phyloP scores from a whole-genome alignment of 1,140 invertebrate genomes.

The Lasaia peninsularis region DNA sequence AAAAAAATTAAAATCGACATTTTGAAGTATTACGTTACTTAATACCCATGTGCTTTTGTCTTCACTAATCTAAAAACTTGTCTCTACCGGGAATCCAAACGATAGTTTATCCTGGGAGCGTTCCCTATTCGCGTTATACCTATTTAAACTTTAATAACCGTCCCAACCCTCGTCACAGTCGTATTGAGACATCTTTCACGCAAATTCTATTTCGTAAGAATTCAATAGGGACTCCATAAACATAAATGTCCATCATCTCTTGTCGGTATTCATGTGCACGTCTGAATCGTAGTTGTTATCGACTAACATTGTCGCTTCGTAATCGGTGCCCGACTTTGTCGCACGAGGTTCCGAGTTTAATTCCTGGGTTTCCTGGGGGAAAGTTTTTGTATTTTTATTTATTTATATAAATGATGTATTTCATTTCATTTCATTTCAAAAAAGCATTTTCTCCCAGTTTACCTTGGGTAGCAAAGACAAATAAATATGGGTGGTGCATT shows the following conservation, averaged over 20 bases:
- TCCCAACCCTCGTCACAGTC: conserved; percentile 34
- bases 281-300: not conserved
- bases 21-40: no score
- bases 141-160: conserved; percentile 34
- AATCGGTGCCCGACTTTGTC: not conserved
- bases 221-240: not conserved
- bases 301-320: no score
- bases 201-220: conserved; percentile 6
- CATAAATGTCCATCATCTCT: not conserved
- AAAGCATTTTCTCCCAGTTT: no score
- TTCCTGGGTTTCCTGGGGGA: no score
- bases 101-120: not conserved
- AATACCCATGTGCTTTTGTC: no score
- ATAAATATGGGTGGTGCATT: no score
- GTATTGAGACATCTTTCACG: conserved; percentile 26
- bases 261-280: not conserved
- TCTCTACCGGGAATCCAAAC: not conserved
- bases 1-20: no score
- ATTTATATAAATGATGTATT: no score
- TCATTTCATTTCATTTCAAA: no score
- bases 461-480: no score
- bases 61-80: conserved; percentile 2
- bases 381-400: no score
- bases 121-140: not conserved
- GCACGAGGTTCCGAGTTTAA: no score